Base-by-base conservation (phyloP, 1,140 invertebrate genomes). In the Zaprionus taronus region DNA sequence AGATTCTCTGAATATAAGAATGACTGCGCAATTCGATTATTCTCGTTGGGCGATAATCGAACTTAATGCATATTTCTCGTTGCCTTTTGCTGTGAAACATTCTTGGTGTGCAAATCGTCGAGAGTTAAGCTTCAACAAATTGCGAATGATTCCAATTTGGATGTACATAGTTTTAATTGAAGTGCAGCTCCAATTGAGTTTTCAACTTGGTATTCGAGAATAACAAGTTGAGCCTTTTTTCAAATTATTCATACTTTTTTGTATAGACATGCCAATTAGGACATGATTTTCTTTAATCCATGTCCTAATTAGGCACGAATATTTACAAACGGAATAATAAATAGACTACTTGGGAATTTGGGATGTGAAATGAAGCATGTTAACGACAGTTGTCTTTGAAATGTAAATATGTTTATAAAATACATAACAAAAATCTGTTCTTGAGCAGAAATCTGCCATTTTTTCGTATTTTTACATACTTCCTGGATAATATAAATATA, bases 401-500 rank as follows among this genome's bases (percentile, higher is more conserved):
- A 51, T 51, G 11, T 24, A 24, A 51, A 24, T 20, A 14, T 22
- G 20, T 51, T 51, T 51, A 14, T 51, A 11, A 22, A 14, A 11
- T 14, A 51, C 17, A 51, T 17, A 4, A 20, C 14, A 22, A 24
- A 24, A 15, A 44, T 24, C 9, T 28, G 9, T 11, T 44, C 6
- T 44, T 17, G 2, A 44, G 15, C 24, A 28, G 34, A n/a, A 49
- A 49, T 22, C 61, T 31, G 31, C 3, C 28, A 9, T 53, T 64
- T 53, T 53, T 53, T 38, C 20, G 24, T 17, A 9, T 22, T 64
- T 64, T n/a, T 47, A 15, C 58, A 24, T 58, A 26, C 22, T 26
- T 22, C 15, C 22, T 26, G 12, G 11, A 17, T 6, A 38, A 38
- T 22, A 17, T 58, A 58, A 38, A 63, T 14, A 63, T 63, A 47